These are phyloP conservation scores for Dolichoris vasculosae DNA, from an alignment of 1,140 invertebrate genomes.

Conservation along the genomic window DNA sequence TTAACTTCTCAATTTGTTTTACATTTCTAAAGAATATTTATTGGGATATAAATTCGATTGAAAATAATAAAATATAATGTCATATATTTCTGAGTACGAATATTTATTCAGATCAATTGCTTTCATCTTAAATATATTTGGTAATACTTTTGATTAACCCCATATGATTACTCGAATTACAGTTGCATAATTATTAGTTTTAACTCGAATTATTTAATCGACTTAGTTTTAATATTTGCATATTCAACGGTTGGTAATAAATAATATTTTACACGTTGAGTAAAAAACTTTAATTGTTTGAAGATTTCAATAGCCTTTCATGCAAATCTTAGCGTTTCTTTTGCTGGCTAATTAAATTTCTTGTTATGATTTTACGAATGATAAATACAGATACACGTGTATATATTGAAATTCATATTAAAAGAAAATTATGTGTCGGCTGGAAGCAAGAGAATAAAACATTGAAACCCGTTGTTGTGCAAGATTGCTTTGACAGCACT, in stretches of 20 bases:
- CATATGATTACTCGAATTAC: not conserved
- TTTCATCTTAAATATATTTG: not conserved
- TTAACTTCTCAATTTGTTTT: not conserved
- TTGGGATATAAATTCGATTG: not conserved
- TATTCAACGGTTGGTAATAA: not conserved
- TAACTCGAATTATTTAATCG: not conserved
- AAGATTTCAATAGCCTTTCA: not conserved
- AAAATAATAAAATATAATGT: not conserved
- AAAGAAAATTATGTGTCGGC: not conserved
- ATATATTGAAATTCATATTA: not conserved
- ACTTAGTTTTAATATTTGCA: not conserved
- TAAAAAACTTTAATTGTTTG: not conserved
- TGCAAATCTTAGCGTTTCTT: not conserved
- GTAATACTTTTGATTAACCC: not conserved
- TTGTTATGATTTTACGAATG: constrained; percentile 3
- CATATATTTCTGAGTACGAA: not conserved
- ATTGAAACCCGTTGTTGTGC: not conserved
- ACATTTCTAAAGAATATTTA: not conserved
- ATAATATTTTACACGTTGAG: not conserved
- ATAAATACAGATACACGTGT: not conserved
- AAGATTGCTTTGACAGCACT: not conserved
- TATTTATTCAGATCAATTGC: not conserved
- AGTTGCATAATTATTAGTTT: not conserved
- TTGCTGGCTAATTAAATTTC: not conserved
- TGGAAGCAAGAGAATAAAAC: not conserved